Evolutionary conservation across 2,888 invertebrate genomes (phyloP), one percentile per base, ranked within the genome.

Genomic region (Drosophila falleni): DNA sequence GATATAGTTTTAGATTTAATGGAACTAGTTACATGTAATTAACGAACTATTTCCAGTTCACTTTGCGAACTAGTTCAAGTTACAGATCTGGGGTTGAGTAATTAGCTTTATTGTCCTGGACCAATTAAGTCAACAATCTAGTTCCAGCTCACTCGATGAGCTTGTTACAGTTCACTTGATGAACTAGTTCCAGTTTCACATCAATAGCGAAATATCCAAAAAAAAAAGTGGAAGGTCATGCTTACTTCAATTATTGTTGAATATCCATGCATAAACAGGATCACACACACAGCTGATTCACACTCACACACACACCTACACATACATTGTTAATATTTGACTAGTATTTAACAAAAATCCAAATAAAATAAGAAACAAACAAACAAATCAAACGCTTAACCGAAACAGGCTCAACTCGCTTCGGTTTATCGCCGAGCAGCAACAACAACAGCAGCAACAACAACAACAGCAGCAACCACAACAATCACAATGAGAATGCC

Each of bases 321-420:
- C 41, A 71, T 15, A 65, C 46, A 63, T 59, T 71, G 61, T 75
- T 77, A 73, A 74, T 74, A 73, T 71, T 77, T 70, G 70, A 73
- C 46, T 89, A 83, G 87, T 74, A 77, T 78, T 74, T 79, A 80
- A 80, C 64, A 71, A 79, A 81, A 73, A 3, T 71, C 74, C 71
- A 81, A 23, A 66, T 63, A 61, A 44, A 76, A 63, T 53, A 74
- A 77, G 75, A 59, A 71, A 71, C 31, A 73, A 56, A 26, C 33
- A 47, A 78, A 67, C 64, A 76, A 79, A 79, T 71, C 62, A 85
- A 85, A 71, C 90, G 80, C 90, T 89, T 90, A 89, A 91, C 89
- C 82, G 89, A 89, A 90, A 92, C 92, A 93, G 93, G 93, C 90
- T 93, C 93, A 81, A 92, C 93, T 78, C 92, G 92, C 87, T 93